Conservation (phyloP, 2,113 vertebrate genomes). For the Turnix velox region DNA sequence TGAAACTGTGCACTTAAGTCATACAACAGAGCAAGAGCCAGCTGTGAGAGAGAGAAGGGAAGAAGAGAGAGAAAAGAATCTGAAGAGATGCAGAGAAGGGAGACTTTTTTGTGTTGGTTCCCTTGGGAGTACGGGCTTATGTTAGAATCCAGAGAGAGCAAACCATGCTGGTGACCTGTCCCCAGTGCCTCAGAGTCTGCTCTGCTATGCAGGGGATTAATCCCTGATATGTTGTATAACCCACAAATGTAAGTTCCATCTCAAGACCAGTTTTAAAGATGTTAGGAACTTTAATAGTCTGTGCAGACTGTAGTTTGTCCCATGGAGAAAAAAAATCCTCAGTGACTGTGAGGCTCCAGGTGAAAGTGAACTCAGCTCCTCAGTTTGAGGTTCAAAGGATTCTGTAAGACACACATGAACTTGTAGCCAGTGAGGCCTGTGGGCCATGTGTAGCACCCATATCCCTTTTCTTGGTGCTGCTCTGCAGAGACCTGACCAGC, state of each 20-base stretch:
- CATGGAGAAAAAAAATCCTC: background rate
- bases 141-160: background rate
- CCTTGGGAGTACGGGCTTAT: background rate
- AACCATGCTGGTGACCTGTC: background rate
- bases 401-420: background rate
- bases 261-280: background rate
- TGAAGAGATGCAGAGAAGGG: background rate
- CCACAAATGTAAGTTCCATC: background rate
- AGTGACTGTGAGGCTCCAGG: accelerated
- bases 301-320: background rate
- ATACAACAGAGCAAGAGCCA: background rate
- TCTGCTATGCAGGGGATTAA: background rate
- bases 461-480: background rate
- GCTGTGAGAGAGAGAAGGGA: background rate
- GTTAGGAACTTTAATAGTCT: background rate
- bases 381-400: background rate
- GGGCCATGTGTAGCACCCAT: background rate
- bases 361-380: background rate
- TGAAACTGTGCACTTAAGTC: background rate
- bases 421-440: background rate
- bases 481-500: background rate
- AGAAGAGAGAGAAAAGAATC: too few relatives aligned
- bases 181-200: background rate
- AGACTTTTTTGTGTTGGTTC: background rate
- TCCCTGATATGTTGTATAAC: background rate